These are phyloP conservation scores for Subanguina moxae DNA, from an alignment of 1,140 invertebrate genomes.

Conservation along the genomic window DNA sequence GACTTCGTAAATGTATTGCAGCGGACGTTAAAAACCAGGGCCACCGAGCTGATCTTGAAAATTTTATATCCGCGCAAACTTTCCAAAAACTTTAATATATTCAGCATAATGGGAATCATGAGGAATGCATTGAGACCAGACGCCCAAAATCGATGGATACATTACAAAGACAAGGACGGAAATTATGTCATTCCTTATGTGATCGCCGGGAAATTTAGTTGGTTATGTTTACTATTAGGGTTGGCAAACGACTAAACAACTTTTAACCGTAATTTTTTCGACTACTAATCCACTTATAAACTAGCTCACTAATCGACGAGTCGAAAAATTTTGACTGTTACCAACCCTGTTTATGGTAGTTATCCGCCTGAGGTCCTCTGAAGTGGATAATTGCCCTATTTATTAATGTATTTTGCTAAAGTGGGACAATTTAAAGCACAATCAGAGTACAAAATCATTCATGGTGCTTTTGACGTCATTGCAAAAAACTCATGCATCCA, in stretches of 20 bases:
- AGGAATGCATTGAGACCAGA: slow-evolving; percentile 23
- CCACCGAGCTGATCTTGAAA: too few species aligned
- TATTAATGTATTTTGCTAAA: background rate
- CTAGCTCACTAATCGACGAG: too few species aligned
- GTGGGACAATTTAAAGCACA: background rate
- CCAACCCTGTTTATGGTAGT: too few species aligned
- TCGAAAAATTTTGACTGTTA: too few species aligned
- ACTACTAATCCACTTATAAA: background rate
- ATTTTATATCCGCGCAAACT: too few species aligned
- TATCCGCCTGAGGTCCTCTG: too few species aligned
- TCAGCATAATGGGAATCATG: slow-evolving; percentile 1
- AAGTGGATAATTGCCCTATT: too few species aligned
- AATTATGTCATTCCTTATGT: slow-evolving; percentile 31
- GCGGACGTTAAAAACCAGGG: too few species aligned
- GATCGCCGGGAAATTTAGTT: slow-evolving; percentile 22
- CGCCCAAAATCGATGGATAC: slow-evolving; percentile 21
- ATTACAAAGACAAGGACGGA: slow-evolving; percentile 10
- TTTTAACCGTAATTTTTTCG: background rate
- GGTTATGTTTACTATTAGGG: background rate
- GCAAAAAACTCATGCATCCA: slow-evolving; percentile 22
- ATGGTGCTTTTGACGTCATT: background rate
- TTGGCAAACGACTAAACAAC: background rate
- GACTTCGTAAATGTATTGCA: too few species aligned
- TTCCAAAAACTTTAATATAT: too few species aligned
- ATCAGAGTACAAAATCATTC: background rate